Evolutionary conservation across 2,888 invertebrate species (phyloP).

Genomic region (Agrilus mali): DNA sequence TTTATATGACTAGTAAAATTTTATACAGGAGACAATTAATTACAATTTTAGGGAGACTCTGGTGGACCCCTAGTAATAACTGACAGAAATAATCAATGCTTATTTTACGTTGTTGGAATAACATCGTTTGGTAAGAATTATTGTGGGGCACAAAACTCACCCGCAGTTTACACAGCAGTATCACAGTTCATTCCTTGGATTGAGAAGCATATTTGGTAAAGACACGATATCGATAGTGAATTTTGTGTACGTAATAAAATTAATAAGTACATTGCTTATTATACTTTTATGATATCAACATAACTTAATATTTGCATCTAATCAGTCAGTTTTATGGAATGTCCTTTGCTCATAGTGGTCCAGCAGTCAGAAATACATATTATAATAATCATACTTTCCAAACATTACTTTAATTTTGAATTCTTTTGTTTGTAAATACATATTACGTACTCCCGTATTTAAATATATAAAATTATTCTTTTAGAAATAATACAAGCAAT

Average conservation of each 20-base stretch:
- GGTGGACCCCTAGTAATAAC: constrained; percentile 55
- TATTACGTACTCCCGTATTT: no score
- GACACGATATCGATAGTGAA: not conserved
- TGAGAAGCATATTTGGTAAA: constrained; percentile 41
- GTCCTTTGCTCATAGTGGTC: no score
- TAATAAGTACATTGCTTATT: not conserved
- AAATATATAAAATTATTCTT: no score
- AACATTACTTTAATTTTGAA: no score
- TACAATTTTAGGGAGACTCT: constrained; percentile 51
- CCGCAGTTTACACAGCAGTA: constrained; percentile 45
- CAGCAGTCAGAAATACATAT: no score
- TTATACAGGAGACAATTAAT: constrained; percentile 3
- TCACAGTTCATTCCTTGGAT: constrained; percentile 46
- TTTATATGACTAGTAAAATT: constrained; percentile 27
- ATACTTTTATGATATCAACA: not conserved
- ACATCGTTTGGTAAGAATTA: constrained; percentile 44
- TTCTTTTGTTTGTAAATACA: no score
- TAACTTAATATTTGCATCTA: not conserved
- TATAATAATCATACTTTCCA: no score
- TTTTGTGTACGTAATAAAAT: not conserved
- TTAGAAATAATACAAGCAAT: no score
- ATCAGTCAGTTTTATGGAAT: no score
- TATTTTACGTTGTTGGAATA: constrained; percentile 43
- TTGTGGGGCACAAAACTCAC: constrained; percentile 37
- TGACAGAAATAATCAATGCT: constrained; percentile 40